Conservation (phyloP, 2,888 invertebrate species). For the Heliconius ethilla region DNA sequence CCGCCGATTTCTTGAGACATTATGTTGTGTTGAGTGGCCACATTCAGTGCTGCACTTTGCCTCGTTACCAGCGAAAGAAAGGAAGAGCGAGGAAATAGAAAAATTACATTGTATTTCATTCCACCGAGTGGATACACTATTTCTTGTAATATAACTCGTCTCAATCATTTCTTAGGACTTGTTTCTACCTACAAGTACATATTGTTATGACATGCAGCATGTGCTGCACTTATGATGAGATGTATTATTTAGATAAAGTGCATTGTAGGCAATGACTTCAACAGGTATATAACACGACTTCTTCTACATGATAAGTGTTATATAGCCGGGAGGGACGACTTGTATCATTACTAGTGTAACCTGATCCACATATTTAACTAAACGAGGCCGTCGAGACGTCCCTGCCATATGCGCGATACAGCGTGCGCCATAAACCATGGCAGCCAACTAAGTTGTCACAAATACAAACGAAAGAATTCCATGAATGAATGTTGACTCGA, state of each 20-base stretch:
- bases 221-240: background rate
- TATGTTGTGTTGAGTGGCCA: too few species aligned
- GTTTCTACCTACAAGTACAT: background rate
- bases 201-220: background rate
- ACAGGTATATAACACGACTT: background rate
- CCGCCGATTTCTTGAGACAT: too few species aligned
- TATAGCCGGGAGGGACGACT: background rate
- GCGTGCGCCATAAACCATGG: constrained; percentile 2
- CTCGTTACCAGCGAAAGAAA: too few species aligned
- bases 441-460: constrained; percentile 26
- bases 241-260: background rate
- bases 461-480: constrained; percentile 36
- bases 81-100: too few species aligned
- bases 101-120: too few species aligned
- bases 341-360: too few species aligned
- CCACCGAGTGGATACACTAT: too few species aligned
- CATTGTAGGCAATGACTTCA: constrained; percentile 7
- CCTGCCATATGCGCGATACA: background rate
- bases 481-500: constrained; percentile 34
- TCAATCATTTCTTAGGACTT: background rate
- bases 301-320: background rate
- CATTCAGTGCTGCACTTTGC: too few species aligned
- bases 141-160: background rate
- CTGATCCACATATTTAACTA: too few species aligned
- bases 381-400: background rate